A percentile compares a stretch with the other conserved stretches of the same genome.
phyloP scores from a whole-genome alignment of 2,888 invertebrate genomes.

The Cyaniris semiargus region DNA sequence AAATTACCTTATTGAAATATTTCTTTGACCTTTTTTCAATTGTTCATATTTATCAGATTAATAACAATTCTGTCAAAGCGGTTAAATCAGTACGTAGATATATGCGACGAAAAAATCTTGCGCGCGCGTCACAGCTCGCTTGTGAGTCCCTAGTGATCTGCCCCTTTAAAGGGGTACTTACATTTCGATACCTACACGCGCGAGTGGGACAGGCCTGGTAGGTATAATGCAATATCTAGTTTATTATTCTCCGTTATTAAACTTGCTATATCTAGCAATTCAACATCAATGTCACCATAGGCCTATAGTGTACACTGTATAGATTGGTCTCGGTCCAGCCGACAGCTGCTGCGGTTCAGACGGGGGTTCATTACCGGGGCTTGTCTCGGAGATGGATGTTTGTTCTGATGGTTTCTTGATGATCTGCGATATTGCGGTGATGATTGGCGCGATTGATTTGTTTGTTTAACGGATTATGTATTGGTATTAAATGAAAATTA shows the following conservation, averaged over 20 bases:
- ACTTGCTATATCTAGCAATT: neutral
- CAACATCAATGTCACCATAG: constrained; percentile 26
- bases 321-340: constrained; percentile 76
- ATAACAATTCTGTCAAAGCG: too few species aligned
- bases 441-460: neutral
- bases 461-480: neutral
- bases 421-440: constrained; percentile 55
- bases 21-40: too few species aligned
- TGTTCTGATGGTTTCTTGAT: constrained; percentile 72
- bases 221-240: too few species aligned
- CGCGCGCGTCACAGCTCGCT: too few species aligned
- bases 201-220: too few species aligned
- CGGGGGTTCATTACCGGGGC: constrained; percentile 77
- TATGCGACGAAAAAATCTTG: too few species aligned
- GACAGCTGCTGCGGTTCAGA: constrained; percentile 78
- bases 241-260: neutral
- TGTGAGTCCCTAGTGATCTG: too few species aligned
- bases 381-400: constrained; percentile 80
- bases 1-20: too few species aligned
- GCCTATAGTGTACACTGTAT: constrained; percentile 41
- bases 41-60: too few species aligned
- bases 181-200: too few species aligned
- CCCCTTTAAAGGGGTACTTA: too few species aligned
- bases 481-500: neutral
- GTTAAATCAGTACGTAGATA: too few species aligned